A percentile compares a stretch with the other conserved stretches of the same genome.
These are phyloP conservation scores for Rhimphoctona megacephalus DNA, from an alignment of 2,888 invertebrate species.

Conservation along the genomic window DNA sequence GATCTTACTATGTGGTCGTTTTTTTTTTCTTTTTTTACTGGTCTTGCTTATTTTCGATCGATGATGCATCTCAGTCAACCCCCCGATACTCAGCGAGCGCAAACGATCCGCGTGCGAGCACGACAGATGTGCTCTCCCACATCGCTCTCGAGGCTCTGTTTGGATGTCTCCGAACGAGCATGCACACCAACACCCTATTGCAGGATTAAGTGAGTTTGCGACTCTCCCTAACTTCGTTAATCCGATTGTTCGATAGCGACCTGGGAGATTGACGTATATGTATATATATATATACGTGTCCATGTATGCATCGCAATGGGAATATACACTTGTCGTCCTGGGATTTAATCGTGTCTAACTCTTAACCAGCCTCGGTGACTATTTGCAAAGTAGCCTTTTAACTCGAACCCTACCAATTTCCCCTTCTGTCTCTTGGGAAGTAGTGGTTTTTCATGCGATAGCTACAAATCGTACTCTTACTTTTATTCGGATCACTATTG, in stretches of 20 bases:
- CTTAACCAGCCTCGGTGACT: constrained; percentile 7
- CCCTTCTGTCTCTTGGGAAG: background rate
- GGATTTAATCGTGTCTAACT: constrained; percentile 46
- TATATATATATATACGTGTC: background rate
- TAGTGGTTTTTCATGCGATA: background rate
- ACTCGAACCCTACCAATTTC: background rate
- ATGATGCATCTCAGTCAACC: constrained; percentile 44
- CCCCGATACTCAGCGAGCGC: constrained; percentile 46
- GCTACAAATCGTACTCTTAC: background rate
- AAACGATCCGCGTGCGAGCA: constrained; percentile 75
- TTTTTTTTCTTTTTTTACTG: constrained; percentile 18
- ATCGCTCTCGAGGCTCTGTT: constrained; percentile 56
- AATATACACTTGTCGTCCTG: constrained; percentile 77
- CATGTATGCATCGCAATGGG: constrained; percentile 75
- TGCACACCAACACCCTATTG: constrained; percentile 48
- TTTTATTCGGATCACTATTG: background rate
- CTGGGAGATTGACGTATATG: constrained; percentile 51
- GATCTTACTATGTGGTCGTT: background rate
- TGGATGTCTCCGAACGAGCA: constrained; percentile 2
- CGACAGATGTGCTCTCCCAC: constrained; percentile 77
- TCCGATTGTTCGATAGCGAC: constrained; percentile 78
- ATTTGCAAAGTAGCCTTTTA: constrained; percentile 37
- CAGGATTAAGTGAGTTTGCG: constrained; percentile 51
- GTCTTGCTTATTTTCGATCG: constrained; percentile 44
- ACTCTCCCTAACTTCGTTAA: constrained; percentile 77